These are phyloP conservation scores for Phasianus colchicus DNA, from an alignment of 2,113 vertebrate species.

Conservation along the genomic window DNA sequence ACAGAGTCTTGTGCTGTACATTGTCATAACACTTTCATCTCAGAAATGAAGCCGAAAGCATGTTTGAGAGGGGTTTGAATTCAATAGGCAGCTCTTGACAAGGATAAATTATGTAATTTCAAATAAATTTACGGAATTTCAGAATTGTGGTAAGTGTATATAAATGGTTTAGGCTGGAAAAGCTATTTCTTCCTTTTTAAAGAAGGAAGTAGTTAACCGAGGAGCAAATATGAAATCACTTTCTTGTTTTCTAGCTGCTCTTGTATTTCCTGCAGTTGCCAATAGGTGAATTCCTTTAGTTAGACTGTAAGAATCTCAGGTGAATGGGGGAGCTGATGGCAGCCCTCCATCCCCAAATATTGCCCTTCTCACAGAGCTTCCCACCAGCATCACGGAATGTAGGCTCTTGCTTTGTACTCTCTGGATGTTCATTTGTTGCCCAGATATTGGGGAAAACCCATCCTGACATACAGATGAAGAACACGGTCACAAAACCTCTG, in stretches of 20 bases:
- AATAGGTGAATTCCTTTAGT: not conserved
- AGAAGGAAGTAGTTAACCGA: not conserved
- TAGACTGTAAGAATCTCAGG: not conserved
- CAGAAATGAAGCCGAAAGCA: not conserved
- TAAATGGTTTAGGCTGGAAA: not conserved
- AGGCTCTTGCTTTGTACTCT: not conserved
- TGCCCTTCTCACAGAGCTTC: not conserved
- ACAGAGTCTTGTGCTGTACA: not conserved
- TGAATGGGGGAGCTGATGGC: too few species aligned
- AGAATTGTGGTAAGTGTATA: not conserved
- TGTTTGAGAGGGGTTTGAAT: not conserved
- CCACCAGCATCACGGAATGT: not conserved
- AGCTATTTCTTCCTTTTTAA: not conserved
- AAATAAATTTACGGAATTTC: not conserved
- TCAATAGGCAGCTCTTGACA: not conserved
- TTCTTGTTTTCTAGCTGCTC: not conserved
- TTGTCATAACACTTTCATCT: not conserved
- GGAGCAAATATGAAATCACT: not conserved
- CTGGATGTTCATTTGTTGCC: not conserved
- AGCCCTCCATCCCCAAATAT: not conserved
- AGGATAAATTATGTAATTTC: not conserved
- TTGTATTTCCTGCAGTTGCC: not conserved
- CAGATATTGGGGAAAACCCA: not conserved
- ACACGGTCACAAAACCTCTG: not conserved
- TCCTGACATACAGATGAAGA: not conserved